These are phyloP conservation scores for Telmatherina bonti DNA, from an alignment of 2,797 vertebrate species.

Conservation along the genomic window DNA sequence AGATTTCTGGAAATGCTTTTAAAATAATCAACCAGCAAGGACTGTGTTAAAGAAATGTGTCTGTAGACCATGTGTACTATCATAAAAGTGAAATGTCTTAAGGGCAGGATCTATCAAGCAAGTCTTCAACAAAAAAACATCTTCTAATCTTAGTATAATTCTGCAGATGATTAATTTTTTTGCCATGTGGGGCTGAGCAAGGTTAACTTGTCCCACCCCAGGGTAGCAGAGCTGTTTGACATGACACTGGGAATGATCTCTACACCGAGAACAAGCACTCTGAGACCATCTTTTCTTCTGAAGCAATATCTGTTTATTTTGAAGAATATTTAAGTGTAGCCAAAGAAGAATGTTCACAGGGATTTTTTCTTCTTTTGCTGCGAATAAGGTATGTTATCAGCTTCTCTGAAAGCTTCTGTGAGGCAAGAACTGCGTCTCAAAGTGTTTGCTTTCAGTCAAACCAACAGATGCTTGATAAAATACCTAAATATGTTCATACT, in stretches of 20 bases:
- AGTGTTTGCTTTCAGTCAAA: background rate
- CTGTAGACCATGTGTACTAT: slow-evolving; percentile 20
- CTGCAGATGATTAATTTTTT: slow-evolving; percentile 70
- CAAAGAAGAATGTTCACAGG: background rate
- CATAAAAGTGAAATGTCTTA: slow-evolving; percentile 49
- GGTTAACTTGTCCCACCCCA: slow-evolving; percentile 55
- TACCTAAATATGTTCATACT: background rate
- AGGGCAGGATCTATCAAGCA: slow-evolving; percentile 59
- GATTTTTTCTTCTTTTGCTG: background rate
- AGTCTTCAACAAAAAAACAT: slow-evolving; percentile 34
- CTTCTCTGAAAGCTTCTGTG: slow-evolving; percentile 14
- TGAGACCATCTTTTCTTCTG: slow-evolving; percentile 22
- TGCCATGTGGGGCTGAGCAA: slow-evolving; percentile 37
- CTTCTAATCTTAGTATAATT: slow-evolving; percentile 66
- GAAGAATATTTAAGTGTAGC: background rate
- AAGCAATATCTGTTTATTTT: slow-evolving; percentile 3
- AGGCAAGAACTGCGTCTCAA: background rate
- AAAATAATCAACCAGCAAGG: background rate
- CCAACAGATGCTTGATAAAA: background rate
- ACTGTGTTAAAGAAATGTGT: slow-evolving; percentile 12
- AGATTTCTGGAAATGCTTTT: background rate
- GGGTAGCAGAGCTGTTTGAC: slow-evolving; percentile 60
- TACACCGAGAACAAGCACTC: slow-evolving; percentile 32
- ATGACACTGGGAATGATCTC: slow-evolving; percentile 34
- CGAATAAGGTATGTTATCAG: slow-evolving; percentile 1